Evolutionary conservation across 1,140 invertebrate species (phyloP), one percentile per base, ranked within the genome.

Genomic region (Hydropsyche tenuis): DNA sequence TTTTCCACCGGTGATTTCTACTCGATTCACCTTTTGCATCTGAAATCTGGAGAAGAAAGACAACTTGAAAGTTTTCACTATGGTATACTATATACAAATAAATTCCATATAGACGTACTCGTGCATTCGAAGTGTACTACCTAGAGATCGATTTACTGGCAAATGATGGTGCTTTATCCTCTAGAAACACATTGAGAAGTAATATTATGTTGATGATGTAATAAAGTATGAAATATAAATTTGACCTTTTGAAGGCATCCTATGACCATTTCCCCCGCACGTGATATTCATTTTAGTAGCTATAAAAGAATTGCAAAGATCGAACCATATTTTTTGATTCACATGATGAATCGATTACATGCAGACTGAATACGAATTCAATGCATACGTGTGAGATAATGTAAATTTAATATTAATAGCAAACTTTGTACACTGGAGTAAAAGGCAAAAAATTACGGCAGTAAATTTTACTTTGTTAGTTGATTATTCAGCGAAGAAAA

Each of bases 161-260:
- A 77, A 77, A 77, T 77, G 72, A 74, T 53, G 45, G 42, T 69
- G 73, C 75, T 77, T 72, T 77, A 77, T 74, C 62, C 69, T 30
- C 66, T 53, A 53, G 62, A 74, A 74, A 68, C 69, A 72, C 75
- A 76, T 76, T 63, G 46, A 48, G 46, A 23, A 72, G 72, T 72
- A 73, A 72, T 63, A 76, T 76, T 73, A 76, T 73, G 72, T 76
- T 76, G 75, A 76, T 76, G 75, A 76, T 65, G 72, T 76, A 76
- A 76, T 76, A 76, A 76, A 73, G 72, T 48, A 46, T 69, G 68
- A 64, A 73, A 76, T 73, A 76, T 76, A 60, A 76, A 76, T 73
- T 65, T 46, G 30, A 45, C 46, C 63, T 16, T 48, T 45, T 45
- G 51, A 72, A 63, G 70, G 30, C 30, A 56, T 51, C 65, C 43